Evolutionary conservation across 2,113 vertebrate genomes (phyloP).

Genomic region (Spea multiplicata): DNA sequence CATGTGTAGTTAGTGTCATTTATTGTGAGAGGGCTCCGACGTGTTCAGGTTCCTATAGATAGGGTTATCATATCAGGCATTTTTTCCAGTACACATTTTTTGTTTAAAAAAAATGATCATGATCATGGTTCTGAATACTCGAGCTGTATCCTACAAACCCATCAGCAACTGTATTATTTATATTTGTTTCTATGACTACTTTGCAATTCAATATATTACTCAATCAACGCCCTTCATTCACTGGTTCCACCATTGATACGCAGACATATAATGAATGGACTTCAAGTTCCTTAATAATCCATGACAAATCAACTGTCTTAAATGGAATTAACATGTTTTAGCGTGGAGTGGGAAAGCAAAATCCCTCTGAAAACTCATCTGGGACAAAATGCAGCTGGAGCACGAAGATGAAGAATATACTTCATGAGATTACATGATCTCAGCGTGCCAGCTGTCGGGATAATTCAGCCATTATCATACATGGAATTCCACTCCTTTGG

Average conservation of each 20-base stretch:
- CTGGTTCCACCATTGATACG: background rate
- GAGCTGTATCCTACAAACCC: too few relatives aligned
- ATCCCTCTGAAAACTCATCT: slow-evolving; percentile 52
- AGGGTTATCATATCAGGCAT: background rate
- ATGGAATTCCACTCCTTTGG: slow-evolving; percentile 33
- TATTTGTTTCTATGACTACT: too few relatives aligned
- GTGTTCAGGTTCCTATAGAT: background rate
- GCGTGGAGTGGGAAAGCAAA: slow-evolving; percentile 53
- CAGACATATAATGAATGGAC: background rate
- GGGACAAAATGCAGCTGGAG: slow-evolving; percentile 49
- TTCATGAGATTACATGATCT: slow-evolving; percentile 17
- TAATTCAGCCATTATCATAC: slow-evolving; percentile 31
- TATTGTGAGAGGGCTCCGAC: too few relatives aligned
- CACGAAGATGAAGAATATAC: slow-evolving; percentile 35
- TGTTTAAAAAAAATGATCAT: too few relatives aligned
- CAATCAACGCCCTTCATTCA: background rate
- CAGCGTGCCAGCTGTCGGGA: background rate
- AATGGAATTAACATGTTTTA: slow-evolving; percentile 23
- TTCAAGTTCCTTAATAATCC: slow-evolving; percentile 35
- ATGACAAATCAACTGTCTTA: slow-evolving; percentile 49
- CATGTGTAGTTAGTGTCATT: too few relatives aligned
- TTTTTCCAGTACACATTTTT: background rate
- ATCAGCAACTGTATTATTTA: too few relatives aligned
- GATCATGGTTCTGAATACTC: too few relatives aligned
- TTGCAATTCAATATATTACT: too few relatives aligned